These are phyloP conservation scores for Ispidina picta DNA, from an alignment of 2,797 vertebrate genomes.

Conservation along the genomic window DNA sequence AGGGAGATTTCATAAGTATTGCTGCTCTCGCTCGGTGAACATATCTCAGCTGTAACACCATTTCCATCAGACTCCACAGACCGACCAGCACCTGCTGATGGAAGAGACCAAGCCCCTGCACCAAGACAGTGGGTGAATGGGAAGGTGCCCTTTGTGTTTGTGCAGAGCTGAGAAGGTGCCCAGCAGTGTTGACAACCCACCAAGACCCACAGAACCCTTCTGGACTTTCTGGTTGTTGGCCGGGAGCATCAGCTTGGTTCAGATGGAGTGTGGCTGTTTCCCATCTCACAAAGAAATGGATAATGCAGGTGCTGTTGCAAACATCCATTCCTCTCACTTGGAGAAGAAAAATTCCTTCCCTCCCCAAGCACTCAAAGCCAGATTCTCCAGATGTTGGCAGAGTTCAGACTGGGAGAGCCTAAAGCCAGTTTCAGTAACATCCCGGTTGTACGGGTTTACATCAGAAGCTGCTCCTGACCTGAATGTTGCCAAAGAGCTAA, in stretches of 20 bases:
- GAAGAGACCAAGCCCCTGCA: not conserved
- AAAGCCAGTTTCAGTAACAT: constrained; percentile 11
- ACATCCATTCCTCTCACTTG: constrained; percentile 28
- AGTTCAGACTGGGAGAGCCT: constrained; percentile 8
- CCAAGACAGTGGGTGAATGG: not conserved
- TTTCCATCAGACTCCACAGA: not conserved
- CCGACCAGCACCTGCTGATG: not conserved
- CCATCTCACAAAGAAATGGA: not conserved
- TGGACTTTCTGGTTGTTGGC: not conserved
- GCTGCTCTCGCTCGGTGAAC: not conserved
- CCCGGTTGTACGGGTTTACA: not conserved
- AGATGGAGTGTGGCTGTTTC: constrained; percentile 9
- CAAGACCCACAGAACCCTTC: not conserved
- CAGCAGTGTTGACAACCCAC: not conserved
- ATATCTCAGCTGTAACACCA: not conserved
- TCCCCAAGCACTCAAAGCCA: constrained; percentile 6
- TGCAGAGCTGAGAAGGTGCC: not conserved
- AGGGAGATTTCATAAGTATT: not conserved
- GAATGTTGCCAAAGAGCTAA: not conserved
- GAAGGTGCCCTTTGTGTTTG: not conserved
- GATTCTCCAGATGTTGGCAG: constrained; percentile 57
- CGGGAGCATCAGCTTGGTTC: not conserved
- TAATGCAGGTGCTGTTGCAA: constrained; percentile 46
- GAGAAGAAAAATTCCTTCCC: constrained; percentile 45
- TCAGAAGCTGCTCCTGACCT: not conserved